Conservation (phyloP, 2,113 vertebrate species). For the Glaucidium brasilianum region DNA sequence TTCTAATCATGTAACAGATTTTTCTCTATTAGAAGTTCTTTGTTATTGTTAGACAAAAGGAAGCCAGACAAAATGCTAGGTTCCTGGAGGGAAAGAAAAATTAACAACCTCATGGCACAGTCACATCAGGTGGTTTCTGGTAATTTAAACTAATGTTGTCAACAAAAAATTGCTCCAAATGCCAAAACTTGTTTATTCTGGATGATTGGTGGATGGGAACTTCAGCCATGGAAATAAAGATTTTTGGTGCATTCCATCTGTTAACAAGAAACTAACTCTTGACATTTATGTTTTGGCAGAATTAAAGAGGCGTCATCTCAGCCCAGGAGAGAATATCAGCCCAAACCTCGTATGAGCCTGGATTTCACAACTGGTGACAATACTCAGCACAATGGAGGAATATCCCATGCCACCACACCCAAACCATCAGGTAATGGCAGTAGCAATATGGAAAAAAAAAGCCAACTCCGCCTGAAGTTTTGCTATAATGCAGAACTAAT, state of each 20-base stretch:
- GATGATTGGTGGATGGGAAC: not conserved
- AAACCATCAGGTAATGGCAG: slow-evolving; percentile 85
- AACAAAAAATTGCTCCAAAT: not conserved
- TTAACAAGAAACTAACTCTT: not conserved
- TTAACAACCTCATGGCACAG: not conserved
- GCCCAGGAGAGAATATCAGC: slow-evolving; percentile 87
- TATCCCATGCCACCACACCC: slow-evolving; percentile 84
- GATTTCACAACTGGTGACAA: slow-evolving; percentile 87
- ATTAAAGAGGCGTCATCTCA: slow-evolving; percentile 89
- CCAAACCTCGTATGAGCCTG: slow-evolving; percentile 91
- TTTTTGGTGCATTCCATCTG: not conserved
- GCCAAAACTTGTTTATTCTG: not conserved
- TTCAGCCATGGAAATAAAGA: not conserved
- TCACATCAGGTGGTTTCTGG: not conserved
- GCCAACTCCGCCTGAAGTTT: not conserved
- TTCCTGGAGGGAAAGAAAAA: not conserved
- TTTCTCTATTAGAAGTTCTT: not conserved
- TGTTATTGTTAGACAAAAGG: not conserved
- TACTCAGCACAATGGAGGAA: slow-evolving; percentile 87
- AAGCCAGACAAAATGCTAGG: not conserved
- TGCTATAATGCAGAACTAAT: not conserved
- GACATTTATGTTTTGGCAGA: slow-evolving; percentile 68
- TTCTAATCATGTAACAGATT: not conserved
- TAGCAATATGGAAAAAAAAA: not conserved
- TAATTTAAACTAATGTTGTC: not conserved